Evolutionary conservation across 1,140 invertebrate species (phyloP).

Genomic region (Pogonomyrmex californicus): DNA sequence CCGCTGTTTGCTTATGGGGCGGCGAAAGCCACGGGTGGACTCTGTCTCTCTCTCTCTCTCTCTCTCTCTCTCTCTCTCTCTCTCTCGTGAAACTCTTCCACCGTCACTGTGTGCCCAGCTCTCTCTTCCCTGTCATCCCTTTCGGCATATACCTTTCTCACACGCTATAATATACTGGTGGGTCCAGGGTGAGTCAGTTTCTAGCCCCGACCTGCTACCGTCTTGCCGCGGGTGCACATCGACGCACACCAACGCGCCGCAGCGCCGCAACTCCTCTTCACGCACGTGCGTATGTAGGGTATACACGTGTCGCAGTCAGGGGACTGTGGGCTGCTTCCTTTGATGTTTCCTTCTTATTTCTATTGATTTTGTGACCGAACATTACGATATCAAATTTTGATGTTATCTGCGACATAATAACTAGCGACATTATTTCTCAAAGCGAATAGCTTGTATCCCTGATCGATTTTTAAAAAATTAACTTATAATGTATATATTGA

Average conservation of each 20-base stretch:
- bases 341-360: slow-evolving; percentile 63
- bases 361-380: slow-evolving; percentile 70
- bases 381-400: slow-evolving; percentile 68
- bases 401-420: not conserved
- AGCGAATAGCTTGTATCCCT: not conserved
- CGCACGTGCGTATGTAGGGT: slow-evolving; percentile 51
- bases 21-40: slow-evolving; percentile 13
- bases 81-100: slow-evolving; percentile 37
- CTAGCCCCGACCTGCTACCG: slow-evolving; percentile 40
- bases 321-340: slow-evolving; percentile 63
- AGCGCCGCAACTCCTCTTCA: slow-evolving; percentile 28
- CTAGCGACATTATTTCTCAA: not conserved
- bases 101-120: not conserved
- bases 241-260: slow-evolving; percentile 2
- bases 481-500: not conserved
- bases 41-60: slow-evolving; percentile 49
- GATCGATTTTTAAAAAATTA: not conserved
- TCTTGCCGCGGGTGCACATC: slow-evolving; percentile 56
- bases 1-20: slow-evolving; percentile 65
- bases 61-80: slow-evolving; percentile 53
- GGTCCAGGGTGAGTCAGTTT: slow-evolving; percentile 68
- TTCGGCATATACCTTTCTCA: slow-evolving; percentile 6
- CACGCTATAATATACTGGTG: slow-evolving; percentile 38
- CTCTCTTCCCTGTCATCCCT: not conserved
- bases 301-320: slow-evolving; percentile 37